Base-by-base conservation (phyloP, 2,888 invertebrate species). In the Drosophila ezoana region DNA sequence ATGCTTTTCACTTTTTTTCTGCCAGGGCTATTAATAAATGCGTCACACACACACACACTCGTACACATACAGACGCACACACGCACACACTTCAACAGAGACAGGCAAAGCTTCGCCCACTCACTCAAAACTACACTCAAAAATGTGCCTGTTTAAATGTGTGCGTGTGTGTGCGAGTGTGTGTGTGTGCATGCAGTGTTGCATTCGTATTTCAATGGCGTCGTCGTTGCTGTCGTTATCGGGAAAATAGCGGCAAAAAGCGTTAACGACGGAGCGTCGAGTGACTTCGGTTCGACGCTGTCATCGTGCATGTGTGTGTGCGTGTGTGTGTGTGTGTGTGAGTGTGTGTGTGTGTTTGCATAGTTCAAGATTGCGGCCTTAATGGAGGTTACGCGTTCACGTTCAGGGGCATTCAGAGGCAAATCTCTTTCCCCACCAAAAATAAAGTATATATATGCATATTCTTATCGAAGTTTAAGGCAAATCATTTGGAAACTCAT, bases 361-460 rank as follows among this genome's bases (percentile, higher is more conserved):
- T 79, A 89, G 90, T 90, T 91, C 90, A 89, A 91, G 90, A 91
- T 89, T 91, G 86, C 81, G 91, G 90, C 91, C 91, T 90, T 81
- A 89, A 77, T 89, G 87, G 90, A 89, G 91, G 91, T 91, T 91
- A 91, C 83, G 90, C 90, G 91, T 90, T 91, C 91, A 91, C 87
- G 91, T 82, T 82, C 82, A 82, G 76, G 83, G 83, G 79, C 75
- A 79, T 53, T 57, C 14, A 38, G 57, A 58, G 67, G 65, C 63
- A 68, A 63, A 60, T 60, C 61, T 14, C 32, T 56, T 54, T 28
- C 28, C 62, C 78, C 67, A 74, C 66, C 40, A 13, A 38, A 14
- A 18, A n/a, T 10, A 18, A 18, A 3, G 9, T 14, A 51, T 51
- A 40, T n/a, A 44, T 9, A 16, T 33, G 16, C 9, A 37, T 18